These are phyloP conservation scores for Drosophila yakuba DNA, from an alignment of 1,140 invertebrate genomes.

Conservation along the genomic window DNA sequence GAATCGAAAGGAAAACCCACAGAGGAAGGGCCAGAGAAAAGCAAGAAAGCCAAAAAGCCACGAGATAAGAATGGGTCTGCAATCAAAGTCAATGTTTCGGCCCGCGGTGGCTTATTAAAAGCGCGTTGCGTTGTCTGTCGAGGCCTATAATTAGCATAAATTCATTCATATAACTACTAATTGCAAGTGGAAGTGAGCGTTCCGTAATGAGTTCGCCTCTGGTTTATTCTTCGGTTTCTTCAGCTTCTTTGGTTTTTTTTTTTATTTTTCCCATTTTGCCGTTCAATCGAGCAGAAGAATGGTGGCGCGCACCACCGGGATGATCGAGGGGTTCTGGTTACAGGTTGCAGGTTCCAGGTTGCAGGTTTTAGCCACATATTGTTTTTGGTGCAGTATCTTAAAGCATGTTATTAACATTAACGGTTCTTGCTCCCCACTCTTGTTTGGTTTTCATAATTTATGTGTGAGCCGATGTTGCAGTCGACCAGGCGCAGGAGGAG, in stretches of 20 bases:
- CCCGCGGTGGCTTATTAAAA: conserved; percentile 65
- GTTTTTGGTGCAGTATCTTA: conserved; percentile 64
- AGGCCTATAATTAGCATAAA: conserved; percentile 78
- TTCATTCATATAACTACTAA: conserved; percentile 81
- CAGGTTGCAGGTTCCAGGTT: not conserved
- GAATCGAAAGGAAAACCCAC: conserved; percentile 49
- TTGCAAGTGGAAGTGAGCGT: conserved; percentile 78
- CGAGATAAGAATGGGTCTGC: conserved; percentile 35
- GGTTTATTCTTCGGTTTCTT: conserved; percentile 2
- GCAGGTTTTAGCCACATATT: conserved; percentile 32
- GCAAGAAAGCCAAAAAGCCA: conserved; percentile 11
- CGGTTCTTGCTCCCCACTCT: conserved; percentile 59
- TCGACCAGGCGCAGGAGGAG: conserved; percentile 10
- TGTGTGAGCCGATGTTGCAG: conserved; percentile 62
- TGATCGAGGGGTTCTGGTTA: conserved; percentile 9
- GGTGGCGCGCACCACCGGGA: conserved; percentile 16
- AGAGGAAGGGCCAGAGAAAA: not conserved
- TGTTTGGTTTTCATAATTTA: conserved; percentile 78
- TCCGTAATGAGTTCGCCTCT: conserved; percentile 67
- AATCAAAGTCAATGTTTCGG: conserved; percentile 22
- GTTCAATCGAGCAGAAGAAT: conserved; percentile 58
- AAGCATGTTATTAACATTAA: conserved; percentile 76
- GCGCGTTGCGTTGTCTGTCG: conserved; percentile 74
- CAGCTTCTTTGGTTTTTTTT: not conserved
- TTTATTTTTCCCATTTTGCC: conserved; percentile 11